Percentiles rank a stretch among this genome's conserved stretches.
phyloP scores from a whole-genome alignment of 2,113 vertebrate genomes.

The Ictalurus punctatus region DNA sequence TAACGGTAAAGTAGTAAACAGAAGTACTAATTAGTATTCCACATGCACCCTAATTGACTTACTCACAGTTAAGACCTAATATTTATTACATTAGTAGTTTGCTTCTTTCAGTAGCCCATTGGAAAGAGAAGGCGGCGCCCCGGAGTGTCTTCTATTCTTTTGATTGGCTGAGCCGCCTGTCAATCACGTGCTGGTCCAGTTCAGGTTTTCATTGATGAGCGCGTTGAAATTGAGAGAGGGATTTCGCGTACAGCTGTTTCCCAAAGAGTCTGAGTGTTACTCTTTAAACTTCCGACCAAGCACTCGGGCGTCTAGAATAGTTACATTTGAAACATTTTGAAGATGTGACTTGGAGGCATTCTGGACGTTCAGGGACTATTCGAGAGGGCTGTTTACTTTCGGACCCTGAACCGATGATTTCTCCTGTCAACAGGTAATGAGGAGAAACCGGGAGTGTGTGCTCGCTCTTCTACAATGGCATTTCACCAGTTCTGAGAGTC shows the following conservation, averaged over 20 bases:
- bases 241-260: not conserved
- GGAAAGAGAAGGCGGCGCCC: not conserved
- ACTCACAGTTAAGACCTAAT: not conserved
- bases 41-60: not conserved
- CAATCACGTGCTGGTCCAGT: not conserved
- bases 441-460: not conserved
- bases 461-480: not conserved
- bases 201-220: conserved; percentile 10
- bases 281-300: not conserved
- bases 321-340: not conserved
- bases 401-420: conserved; percentile 13
- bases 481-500: not conserved
- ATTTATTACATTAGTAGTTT: not conserved
- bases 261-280: not conserved
- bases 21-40: not conserved
- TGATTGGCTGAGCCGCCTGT: not conserved
- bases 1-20: not conserved
- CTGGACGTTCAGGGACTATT: not conserved
- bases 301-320: not conserved
- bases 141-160: not conserved
- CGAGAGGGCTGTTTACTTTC: conserved; percentile 11
- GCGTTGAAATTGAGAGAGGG: not conserved
- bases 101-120: not conserved
- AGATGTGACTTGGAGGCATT: conserved; percentile 3
- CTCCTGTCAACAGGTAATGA: conserved; percentile 48